These are phyloP conservation scores for Sparidentex hasta DNA, from an alignment of 2,797 vertebrate genomes.

Conservation along the genomic window DNA sequence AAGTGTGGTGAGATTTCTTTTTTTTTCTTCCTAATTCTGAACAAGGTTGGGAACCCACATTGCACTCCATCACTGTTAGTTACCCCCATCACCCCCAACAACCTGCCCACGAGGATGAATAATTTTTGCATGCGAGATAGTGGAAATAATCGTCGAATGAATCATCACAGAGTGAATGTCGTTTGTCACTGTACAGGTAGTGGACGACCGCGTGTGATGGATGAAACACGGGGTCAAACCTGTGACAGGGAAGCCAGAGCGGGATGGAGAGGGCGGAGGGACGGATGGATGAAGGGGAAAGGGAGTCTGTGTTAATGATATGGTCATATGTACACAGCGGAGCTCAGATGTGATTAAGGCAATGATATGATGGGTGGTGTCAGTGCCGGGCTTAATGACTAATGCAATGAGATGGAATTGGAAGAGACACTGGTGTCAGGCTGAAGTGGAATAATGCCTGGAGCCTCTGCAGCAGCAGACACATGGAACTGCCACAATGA, in stretches of 20 bases:
- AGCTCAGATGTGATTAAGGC: slow-evolving; percentile 83
- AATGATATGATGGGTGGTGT: slow-evolving; percentile 82
- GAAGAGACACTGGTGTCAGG: slow-evolving; percentile 83
- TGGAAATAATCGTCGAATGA: slow-evolving; percentile 68
- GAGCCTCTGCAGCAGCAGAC: slow-evolving; percentile 75
- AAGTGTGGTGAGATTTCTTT: slow-evolving; percentile 38
- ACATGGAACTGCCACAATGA: slow-evolving; percentile 79
- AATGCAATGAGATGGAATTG: slow-evolving; percentile 79
- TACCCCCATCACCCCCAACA: slow-evolving; percentile 44
- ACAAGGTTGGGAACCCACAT: slow-evolving; percentile 55
- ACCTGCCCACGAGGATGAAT: slow-evolving; percentile 64
- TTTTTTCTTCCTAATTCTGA: slow-evolving; percentile 39
- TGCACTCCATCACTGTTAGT: slow-evolving; percentile 73
- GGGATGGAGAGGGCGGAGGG: slow-evolving; percentile 32
- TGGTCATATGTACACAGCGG: slow-evolving; percentile 77
- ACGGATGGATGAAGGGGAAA: slow-evolving; percentile 29
- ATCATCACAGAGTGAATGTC: slow-evolving; percentile 61
- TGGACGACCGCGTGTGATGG: slow-evolving; percentile 61
- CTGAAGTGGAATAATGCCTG: slow-evolving; percentile 78
- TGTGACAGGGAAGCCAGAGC: slow-evolving; percentile 33
- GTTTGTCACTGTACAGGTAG: slow-evolving; percentile 64
- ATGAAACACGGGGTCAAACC: slow-evolving; percentile 69
- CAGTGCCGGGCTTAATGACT: slow-evolving; percentile 82
- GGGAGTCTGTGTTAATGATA: slow-evolving; percentile 77
- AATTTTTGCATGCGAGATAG: slow-evolving; percentile 70